Conservation (phyloP, 2,888 invertebrate species). For the Drosophila meridionalis region DNA sequence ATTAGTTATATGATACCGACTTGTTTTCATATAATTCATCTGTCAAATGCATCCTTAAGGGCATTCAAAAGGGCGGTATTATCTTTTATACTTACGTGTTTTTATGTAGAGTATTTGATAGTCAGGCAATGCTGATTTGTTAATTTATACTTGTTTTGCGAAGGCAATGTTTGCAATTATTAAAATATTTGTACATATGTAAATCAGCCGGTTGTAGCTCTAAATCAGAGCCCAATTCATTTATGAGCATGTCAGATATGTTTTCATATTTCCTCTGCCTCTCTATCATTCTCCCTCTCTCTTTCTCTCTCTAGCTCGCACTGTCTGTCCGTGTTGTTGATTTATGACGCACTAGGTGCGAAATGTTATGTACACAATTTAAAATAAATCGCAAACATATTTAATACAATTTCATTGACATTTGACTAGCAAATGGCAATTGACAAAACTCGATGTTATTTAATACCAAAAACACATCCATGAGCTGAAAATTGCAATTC, state of each 20-base stretch:
- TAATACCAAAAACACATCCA: background rate
- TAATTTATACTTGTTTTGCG: background rate
- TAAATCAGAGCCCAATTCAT: conserved; percentile 10
- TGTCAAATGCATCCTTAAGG: too few species aligned
- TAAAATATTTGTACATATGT: conserved; percentile 1
- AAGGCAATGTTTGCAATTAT: background rate
- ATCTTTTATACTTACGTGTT: too few species aligned
- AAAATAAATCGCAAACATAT: conserved; percentile 8
- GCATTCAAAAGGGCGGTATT: too few species aligned
- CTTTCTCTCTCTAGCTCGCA: background rate
- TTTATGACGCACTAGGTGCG: conserved; percentile 12
- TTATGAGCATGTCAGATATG: conserved; percentile 9
- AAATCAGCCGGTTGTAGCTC: background rate
- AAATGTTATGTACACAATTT: conserved; percentile 10
- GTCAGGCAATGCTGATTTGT: too few species aligned
- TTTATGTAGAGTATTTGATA: background rate
- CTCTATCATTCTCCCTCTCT: too few species aligned
- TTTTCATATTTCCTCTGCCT: background rate
- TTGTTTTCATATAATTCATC: too few species aligned
- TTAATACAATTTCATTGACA: conserved; percentile 10
- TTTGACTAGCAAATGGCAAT: background rate
- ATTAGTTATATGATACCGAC: too few species aligned
- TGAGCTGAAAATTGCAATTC: background rate
- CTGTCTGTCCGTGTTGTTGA: background rate
- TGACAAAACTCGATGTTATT: background rate